A percentile compares a stretch with the other conserved stretches of the same genome.
These are phyloP conservation scores for Diadumene lineata DNA, from an alignment of 92 coral and sea anemone species.

Conservation along the genomic window DNA sequence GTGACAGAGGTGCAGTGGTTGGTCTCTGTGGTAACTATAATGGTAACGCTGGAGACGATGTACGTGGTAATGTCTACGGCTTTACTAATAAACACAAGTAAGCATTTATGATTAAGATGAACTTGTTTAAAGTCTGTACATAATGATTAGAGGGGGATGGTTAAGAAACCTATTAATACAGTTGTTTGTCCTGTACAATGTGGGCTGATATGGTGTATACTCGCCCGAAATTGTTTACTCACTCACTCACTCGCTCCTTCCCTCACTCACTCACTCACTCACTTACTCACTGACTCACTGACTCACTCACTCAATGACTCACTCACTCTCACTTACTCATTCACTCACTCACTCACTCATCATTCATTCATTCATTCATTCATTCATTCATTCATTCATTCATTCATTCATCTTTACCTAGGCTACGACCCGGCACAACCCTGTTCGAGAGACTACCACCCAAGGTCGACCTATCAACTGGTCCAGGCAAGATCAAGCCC, in stretches of 20 bases:
- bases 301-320: not conserved
- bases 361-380: not conserved
- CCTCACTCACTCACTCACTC: not conserved
- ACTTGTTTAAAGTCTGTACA: too few species aligned
- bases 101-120: constrained; percentile 1
- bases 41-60: constrained; percentile 63
- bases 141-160: too few species aligned
- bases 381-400: not conserved
- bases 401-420: constrained; percentile 3
- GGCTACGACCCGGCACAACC: constrained; percentile 67
- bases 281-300: not conserved
- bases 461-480: constrained; percentile 31
- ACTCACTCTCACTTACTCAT: not conserved
- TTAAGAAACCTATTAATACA: too few species aligned
- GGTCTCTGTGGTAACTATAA: constrained; percentile 86
- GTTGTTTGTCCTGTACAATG: too few species aligned
- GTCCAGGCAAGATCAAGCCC: constrained; percentile 42
- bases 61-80: constrained; percentile 52
- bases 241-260: not conserved
- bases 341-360: not conserved
- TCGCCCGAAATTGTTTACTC: too few species aligned
- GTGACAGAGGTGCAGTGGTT: constrained; percentile 47
- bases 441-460: constrained; percentile 74
- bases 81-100: constrained; percentile 73
- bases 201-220: too few species aligned